phyloP scores from a whole-genome alignment of 2,797 vertebrate genomes.

The Diglossa cyanea region DNA sequence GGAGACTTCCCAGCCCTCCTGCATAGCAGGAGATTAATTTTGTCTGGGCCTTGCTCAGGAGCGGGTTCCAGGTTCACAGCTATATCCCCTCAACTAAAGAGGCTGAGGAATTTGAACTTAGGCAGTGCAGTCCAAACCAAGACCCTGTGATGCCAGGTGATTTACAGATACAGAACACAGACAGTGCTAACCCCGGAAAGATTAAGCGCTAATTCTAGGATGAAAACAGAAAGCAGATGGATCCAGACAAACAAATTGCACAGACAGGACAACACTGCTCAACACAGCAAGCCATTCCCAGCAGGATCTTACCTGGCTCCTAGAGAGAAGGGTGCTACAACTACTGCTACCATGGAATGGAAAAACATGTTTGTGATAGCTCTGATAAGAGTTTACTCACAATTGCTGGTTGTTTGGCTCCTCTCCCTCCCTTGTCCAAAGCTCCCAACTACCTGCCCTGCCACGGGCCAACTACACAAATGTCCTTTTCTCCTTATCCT shows the following conservation, averaged over 20 bases:
- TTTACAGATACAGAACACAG: not conserved
- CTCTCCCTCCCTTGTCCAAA: constrained; percentile 3
- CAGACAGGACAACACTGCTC: constrained; percentile 51
- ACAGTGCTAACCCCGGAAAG: not conserved
- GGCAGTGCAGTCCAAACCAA: not conserved
- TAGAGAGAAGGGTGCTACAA: constrained; percentile 15
- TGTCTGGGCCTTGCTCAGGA: not conserved
- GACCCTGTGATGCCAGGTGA: not conserved
- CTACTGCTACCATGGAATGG: constrained; percentile 15
- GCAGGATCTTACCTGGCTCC: constrained; percentile 49
- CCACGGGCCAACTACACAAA: not conserved
- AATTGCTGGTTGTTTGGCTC: constrained; percentile 2
- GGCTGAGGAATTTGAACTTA: not conserved
- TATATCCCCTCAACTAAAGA: not conserved
- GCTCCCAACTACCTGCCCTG: not conserved
- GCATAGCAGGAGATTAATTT: not conserved
- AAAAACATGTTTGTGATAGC: not conserved
- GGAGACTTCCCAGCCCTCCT: not conserved
- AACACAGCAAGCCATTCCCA: constrained; percentile 35
- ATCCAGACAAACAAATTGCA: constrained; percentile 30
- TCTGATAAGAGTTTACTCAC: constrained; percentile 46
- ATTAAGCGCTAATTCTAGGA: not conserved
- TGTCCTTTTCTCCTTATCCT: not conserved
- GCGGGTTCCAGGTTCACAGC: not conserved
- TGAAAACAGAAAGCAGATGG: constrained; percentile 55